Conservation (phyloP, 1,140 invertebrate species). For the Drosophila varians region DNA sequence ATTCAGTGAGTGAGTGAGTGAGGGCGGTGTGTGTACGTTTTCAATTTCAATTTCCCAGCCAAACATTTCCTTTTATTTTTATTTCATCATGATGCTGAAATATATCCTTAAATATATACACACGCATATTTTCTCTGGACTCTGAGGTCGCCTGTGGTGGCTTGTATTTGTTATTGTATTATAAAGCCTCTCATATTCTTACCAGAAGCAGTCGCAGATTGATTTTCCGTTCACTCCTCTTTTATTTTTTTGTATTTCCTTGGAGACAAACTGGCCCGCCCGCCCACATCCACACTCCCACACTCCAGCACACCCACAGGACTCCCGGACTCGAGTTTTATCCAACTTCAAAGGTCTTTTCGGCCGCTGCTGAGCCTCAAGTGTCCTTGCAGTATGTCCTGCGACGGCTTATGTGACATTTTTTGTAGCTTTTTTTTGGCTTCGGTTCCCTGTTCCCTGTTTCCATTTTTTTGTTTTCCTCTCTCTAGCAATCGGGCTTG, state of each 20-base stretch:
- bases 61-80: slow-evolving; percentile 62
- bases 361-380: slow-evolving; percentile 53
- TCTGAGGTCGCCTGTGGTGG: slow-evolving; percentile 26
- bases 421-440: slow-evolving; percentile 57
- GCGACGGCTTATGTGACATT: slow-evolving; percentile 68
- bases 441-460: slow-evolving; percentile 27
- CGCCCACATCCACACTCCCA: slow-evolving; percentile 31
- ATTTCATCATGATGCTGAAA: slow-evolving; percentile 60
- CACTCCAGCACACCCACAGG: slow-evolving; percentile 34
- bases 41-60: slow-evolving; percentile 41
- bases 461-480: slow-evolving; percentile 15
- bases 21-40: slow-evolving; percentile 9
- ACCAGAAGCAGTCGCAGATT: slow-evolving; percentile 59
- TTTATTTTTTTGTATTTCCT: slow-evolving; percentile 77
- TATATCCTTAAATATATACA: slow-evolving; percentile 11
- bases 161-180: slow-evolving; percentile 47
- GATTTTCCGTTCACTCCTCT: slow-evolving; percentile 52
- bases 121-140: slow-evolving; percentile 17
- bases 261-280: slow-evolving; percentile 71
- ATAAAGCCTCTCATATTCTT: slow-evolving; percentile 46
- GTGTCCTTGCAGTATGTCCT: slow-evolving; percentile 64
- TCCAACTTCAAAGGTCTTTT: slow-evolving; percentile 76
- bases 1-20: slow-evolving; percentile 52
- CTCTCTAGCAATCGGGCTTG: slow-evolving; percentile 10
- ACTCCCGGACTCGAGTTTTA: slow-evolving; percentile 48